Percentiles rank a stretch among this genome's conserved stretches.
phyloP scores from a whole-genome alignment of 2,113 vertebrate species.

The Azemiops feae region DNA sequence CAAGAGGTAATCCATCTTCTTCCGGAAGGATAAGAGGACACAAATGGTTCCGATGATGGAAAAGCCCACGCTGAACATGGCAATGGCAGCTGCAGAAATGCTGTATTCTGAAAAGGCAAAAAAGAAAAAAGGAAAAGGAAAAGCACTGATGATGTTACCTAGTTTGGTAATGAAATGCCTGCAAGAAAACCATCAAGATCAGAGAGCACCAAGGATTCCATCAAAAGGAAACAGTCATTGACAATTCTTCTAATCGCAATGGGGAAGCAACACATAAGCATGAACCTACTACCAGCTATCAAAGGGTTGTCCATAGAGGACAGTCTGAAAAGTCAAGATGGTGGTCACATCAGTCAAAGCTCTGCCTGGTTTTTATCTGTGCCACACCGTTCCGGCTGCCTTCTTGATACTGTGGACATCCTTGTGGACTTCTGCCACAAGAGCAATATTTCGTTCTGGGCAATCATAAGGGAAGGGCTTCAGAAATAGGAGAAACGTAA shows the following conservation, averaged over 20 bases:
- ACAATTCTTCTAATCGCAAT: neutral
- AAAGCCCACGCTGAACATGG: conserved; percentile 90
- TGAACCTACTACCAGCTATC: neutral
- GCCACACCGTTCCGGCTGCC: neutral
- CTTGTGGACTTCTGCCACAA: neutral
- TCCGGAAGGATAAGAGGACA: conserved; percentile 77
- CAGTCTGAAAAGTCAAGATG: neutral
- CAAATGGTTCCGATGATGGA: conserved; percentile 84
- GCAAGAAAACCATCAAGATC: neutral
- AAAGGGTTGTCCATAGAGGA: neutral
- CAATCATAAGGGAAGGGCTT: neutral
- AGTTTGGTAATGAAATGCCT: neutral
- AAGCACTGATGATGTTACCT: neutral
- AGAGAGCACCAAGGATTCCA: neutral
- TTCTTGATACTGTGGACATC: neutral
- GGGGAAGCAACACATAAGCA: neutral
- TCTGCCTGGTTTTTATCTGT: neutral
- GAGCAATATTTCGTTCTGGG: neutral
- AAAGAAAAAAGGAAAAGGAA: neutral
- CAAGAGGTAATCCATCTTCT: conserved; percentile 87
- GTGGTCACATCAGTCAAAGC: neutral
- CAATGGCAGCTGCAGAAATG: conserved; percentile 95
- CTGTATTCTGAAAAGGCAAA: conserved; percentile 83
- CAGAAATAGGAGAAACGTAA: neutral
- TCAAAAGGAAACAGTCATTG: neutral